Base-by-base conservation (phyloP, 2,888 invertebrate genomes). In the Glaucopsyche alexis region DNA sequence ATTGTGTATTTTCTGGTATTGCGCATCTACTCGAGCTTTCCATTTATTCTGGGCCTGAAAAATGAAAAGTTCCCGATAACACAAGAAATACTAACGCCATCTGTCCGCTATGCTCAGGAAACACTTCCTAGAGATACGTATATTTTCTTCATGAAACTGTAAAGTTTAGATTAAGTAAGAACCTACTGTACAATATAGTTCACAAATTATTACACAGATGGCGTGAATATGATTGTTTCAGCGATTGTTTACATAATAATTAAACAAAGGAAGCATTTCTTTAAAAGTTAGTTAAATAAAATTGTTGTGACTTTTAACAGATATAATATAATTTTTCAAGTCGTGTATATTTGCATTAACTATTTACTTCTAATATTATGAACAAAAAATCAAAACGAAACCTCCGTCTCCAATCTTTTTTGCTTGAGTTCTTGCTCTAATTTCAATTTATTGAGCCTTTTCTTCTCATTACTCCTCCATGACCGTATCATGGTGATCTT, bases 401-500 rank as follows among this genome's bases (percentile, higher is more conserved):
- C 91, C 79, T 90, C 86, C 11, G 87, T 84, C 74, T 91, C 90
- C 74, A 84, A 71, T 38, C 78, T 80, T 73, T 78, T 87, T 67
- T 81, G 74, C 69, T 87, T 90, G 1, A 83, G 76, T 40, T 90
- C 88, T 71, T 82, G 81, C n/a, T 91, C 91, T 6, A 83, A 82
- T 76, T 85, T 87, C 8, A 91, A 70, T 55, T 91, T 79, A 64
- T 84, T 84, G 69, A 88, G 9, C 11, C 93, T 79, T 55, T 90
- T 90, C 83, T 82, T 89, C 81, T 93, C 93, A 71, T 91, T 91
- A 16, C 80, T 67, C 40, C 92, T 81, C 93, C 93, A 93, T 77
- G 85, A 86, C 1, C 92, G 83, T 71, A 93, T 82, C 93, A 91
- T 91, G 0, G 88, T 89, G 73, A 93, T 93, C 79, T 91, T 92